Base-by-base conservation (phyloP, 2,797 vertebrate species). In the Chaetophractus vellerosus region DNA sequence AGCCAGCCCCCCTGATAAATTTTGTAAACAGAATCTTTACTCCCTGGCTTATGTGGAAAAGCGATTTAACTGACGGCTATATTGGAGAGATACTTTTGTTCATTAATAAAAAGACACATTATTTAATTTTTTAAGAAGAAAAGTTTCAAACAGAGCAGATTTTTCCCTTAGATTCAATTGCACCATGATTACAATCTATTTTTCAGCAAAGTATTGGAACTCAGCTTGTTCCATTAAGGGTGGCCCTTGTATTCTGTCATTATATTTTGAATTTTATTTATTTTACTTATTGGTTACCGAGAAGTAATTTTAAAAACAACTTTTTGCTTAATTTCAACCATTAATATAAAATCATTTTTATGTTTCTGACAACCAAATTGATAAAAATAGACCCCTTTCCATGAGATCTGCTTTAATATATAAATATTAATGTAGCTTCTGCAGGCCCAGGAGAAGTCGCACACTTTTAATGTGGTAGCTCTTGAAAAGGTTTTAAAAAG, bases 401-500 rank as follows among this genome's bases (percentile, higher is more conserved):
- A 31, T 10, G 6, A 61, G 6, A 24, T 59, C 38, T 68, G 23
- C 28, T 12, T 90, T 85, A 48, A 64, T 19, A 69, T 57, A 63
- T 10, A 28, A 9, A 75, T 75, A 45, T 45, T n/a, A n/a, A n/a
- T n/a, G n/a, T n/a, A n/a, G n/a, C 94, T 59, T 93, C 94, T 93
- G 93, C 95, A 63, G 91, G 74, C 88, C 88, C 16, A 8, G 88
- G 93, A 59, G 64, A 38, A 91, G 96, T 57, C 85, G 24, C 86
- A 92, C 80, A 94, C 64, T 69, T 45, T 50, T 45, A 33, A 52
- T 36, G 69, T 24, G 63, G 76, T 63, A 48, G 74, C 84, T 93
- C 76, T 18, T 95, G 93, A 78, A 72, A 90, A n/a, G 64, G 88
- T 92, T 96, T 95, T 88, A 75, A n/a, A n/a, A 69, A 93, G 45